A percentile compares a stretch with the other conserved stretches of the same genome.
phyloP scores from a whole-genome alignment of 2,888 invertebrate species.

The Conistra vaccinii region DNA sequence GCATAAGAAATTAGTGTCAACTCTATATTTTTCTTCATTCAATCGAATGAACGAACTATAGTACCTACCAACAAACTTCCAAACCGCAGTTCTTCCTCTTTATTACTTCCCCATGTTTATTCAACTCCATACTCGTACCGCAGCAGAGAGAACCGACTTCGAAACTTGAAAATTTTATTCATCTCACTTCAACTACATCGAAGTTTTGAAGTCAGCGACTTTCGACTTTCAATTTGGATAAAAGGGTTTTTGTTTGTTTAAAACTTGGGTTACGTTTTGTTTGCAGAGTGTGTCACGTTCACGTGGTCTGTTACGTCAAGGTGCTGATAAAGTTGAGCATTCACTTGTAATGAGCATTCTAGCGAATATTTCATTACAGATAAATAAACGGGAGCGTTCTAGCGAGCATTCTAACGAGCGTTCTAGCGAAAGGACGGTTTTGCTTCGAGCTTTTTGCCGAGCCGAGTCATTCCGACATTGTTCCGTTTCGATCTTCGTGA shows the following conservation, averaged over 20 bases:
- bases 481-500: no score
- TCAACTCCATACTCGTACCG: slow-evolving; percentile 35
- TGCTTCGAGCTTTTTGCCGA: no score
- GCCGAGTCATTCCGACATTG: no score
- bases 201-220: slow-evolving; percentile 41
- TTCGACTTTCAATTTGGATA: slow-evolving; percentile 64
- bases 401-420: no score
- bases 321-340: no score
- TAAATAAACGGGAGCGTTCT: no score
- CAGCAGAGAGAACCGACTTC: slow-evolving; percentile 38
- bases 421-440: no score
- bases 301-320: slow-evolving; percentile 20
- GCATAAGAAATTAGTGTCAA: neutral
- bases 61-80: slow-evolving; percentile 7
- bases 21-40: slow-evolving; percentile 2
- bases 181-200: slow-evolving; percentile 60
- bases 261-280: slow-evolving; percentile 40
- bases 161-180: slow-evolving; percentile 66
- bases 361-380: no score
- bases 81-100: slow-evolving; percentile 22
- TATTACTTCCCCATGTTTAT: slow-evolving; percentile 60
- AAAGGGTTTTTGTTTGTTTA: slow-evolving; percentile 62
- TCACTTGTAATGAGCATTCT: no score
- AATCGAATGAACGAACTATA: slow-evolving; percentile 25
- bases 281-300: slow-evolving; percentile 26